These are phyloP conservation scores for Virgularia gustaviana DNA, from an alignment of 92 coral and sea anemone genomes.

Conservation along the genomic window DNA sequence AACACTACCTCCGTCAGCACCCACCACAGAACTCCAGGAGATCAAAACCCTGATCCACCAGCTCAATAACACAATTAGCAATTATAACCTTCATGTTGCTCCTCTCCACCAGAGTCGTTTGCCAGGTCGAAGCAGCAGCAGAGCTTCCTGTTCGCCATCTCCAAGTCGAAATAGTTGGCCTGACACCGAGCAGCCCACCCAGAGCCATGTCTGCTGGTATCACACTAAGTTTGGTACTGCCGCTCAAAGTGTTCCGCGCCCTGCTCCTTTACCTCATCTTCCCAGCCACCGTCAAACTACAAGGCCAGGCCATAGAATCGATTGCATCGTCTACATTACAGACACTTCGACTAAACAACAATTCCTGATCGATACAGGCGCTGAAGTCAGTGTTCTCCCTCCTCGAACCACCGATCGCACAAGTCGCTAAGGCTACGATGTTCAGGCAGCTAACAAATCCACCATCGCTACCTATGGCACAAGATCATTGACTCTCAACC, in stretches of 20 bases:
- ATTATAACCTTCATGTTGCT: neutral
- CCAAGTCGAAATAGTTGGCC: neutral
- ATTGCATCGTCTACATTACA: neutral
- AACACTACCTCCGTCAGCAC: neutral
- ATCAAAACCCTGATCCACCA: neutral
- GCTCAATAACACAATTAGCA: neutral
- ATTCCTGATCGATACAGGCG: too few relatives aligned
- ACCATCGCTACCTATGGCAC: neutral
- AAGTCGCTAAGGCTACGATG: neutral
- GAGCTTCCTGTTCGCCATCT: neutral
- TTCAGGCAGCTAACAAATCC: too few relatives aligned
- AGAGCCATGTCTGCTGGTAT: neutral
- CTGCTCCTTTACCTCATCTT: neutral
- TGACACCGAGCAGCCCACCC: neutral
- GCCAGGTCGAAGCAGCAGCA: neutral
- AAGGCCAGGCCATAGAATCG: neutral
- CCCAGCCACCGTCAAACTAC: neutral
- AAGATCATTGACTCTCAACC: conserved; percentile 9
- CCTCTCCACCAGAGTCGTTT: neutral
- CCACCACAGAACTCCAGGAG: neutral
- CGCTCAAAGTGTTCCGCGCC: neutral
- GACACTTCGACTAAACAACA: neutral
- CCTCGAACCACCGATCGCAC: neutral
- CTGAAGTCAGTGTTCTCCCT: conserved; percentile 5
- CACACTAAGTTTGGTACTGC: neutral